Percentiles rank a stretch among this genome's conserved stretches.
Evolutionary conservation across 2,888 invertebrate species (phyloP).

Genomic region (Orthosia gothica): DNA sequence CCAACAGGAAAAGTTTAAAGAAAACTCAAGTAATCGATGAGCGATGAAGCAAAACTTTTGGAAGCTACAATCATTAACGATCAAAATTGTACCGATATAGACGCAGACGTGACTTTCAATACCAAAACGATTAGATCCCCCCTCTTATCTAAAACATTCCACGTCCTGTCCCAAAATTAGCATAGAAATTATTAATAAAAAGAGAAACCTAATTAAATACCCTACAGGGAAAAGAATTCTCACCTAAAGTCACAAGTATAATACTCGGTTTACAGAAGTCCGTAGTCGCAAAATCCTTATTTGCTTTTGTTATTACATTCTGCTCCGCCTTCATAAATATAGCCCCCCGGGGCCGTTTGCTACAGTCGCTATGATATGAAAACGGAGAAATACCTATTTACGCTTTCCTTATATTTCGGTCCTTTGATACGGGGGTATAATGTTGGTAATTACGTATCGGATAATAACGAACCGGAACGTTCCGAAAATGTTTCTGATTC

Average conservation of each 20-base stretch:
- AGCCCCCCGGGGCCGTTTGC: constrained; percentile 70
- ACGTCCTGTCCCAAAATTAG: constrained; percentile 40
- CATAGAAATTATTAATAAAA: constrained; percentile 57
- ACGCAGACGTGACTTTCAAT: constrained; percentile 25
- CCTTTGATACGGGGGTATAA: constrained; percentile 54
- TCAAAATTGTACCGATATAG: constrained; percentile 14
- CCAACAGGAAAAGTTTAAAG: constrained; percentile 1
- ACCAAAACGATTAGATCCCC: constrained; percentile 21
- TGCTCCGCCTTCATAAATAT: constrained; percentile 73
- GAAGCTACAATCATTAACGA: constrained; percentile 37
- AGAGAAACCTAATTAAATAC: constrained; percentile 52
- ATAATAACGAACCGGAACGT: constrained; percentile 51
- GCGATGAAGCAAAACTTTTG: constrained; percentile 30
- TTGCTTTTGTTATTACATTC: constrained; percentile 75
- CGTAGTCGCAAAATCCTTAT: constrained; percentile 71
- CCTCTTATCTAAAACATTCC: constrained; percentile 31
- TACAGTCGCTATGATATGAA: constrained; percentile 70
- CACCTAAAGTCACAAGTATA: constrained; percentile 52
- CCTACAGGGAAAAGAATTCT: constrained; percentile 51
- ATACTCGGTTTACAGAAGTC: constrained; percentile 55
- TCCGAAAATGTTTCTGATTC: constrained; percentile 34
- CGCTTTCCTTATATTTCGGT: constrained; percentile 68
- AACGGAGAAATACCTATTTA: constrained; percentile 67
- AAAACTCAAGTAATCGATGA: constrained; percentile 12
- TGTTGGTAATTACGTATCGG: constrained; percentile 61